Percentiles rank a stretch among this genome's conserved stretches.
Evolutionary conservation across 2,888 invertebrate species (phyloP).

Genomic region (Eristalis tenax): DNA sequence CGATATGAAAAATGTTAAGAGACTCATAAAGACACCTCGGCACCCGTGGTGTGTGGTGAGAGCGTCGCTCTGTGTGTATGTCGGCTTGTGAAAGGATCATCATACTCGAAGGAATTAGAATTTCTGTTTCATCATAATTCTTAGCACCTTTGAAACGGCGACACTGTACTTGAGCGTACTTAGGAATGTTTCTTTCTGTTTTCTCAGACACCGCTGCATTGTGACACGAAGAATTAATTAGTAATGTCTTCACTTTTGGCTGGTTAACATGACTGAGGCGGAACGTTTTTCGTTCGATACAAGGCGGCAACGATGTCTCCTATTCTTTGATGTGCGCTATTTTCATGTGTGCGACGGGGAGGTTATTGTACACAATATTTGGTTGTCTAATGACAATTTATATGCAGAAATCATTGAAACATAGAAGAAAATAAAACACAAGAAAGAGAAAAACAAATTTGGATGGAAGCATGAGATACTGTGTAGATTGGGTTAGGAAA

Average conservation of each 20-base stretch:
- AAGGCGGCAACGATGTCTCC: conserved; percentile 27
- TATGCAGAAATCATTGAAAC: conserved; percentile 25
- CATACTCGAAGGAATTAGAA: conserved; percentile 19
- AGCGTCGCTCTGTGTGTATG: neutral
- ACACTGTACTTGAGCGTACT: conserved; percentile 3
- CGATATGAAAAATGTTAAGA: conserved; percentile 17
- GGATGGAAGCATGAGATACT: neutral
- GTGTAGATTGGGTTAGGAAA: neutral
- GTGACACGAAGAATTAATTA: conserved; percentile 43
- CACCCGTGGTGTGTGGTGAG: neutral
- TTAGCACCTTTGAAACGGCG: conserved; percentile 22
- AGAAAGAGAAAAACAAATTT: neutral
- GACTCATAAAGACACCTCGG: neutral
- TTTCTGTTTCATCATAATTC: conserved; percentile 45
- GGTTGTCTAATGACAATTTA: conserved; percentile 40
- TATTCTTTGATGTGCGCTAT: conserved; percentile 56
- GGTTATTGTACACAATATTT: conserved; percentile 27
- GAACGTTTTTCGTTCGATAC: neutral
- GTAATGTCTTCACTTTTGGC: conserved; percentile 50
- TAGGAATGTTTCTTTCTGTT: conserved; percentile 28
- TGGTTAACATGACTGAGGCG: conserved; percentile 12
- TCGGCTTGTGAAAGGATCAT: neutral
- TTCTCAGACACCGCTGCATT: neutral
- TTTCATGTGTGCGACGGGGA: conserved; percentile 6
- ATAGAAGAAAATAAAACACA: neutral